Evolutionary conservation across 1,140 invertebrate genomes (phyloP).

Genomic region (Rhagoletis pomonella): DNA sequence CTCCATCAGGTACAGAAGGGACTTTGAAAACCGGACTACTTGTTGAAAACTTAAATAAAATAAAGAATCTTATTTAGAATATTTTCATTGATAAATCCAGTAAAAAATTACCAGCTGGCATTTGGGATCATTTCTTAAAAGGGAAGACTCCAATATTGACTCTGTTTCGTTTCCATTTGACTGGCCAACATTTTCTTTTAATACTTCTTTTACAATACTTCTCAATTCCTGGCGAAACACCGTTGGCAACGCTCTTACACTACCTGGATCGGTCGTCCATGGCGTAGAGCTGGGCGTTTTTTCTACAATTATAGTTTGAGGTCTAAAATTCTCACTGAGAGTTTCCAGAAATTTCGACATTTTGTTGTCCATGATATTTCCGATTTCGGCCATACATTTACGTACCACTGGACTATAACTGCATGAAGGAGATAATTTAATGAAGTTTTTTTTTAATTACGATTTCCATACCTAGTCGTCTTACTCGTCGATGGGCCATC

Average conservation of each 20-base stretch:
- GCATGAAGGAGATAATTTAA: slow-evolving; percentile 13
- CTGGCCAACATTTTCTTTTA: neutral
- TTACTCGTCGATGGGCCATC: slow-evolving; percentile 45
- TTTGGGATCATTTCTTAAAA: slow-evolving; percentile 35
- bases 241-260: neutral
- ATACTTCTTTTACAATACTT: slow-evolving; percentile 50
- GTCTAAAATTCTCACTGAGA: slow-evolving; percentile 19
- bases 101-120: slow-evolving; percentile 54
- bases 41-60: slow-evolving; percentile 51
- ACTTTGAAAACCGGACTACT: slow-evolving; percentile 56
- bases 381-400: slow-evolving; percentile 53
- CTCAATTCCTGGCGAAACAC: slow-evolving; percentile 50
- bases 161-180: neutral
- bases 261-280: neutral
- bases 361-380: slow-evolving; percentile 55
- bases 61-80: slow-evolving; percentile 22
- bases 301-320: neutral
- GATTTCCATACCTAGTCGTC: slow-evolving; percentile 39
- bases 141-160: slow-evolving; percentile 10
- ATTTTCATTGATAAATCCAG: neutral
- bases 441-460: neutral
- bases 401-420: slow-evolving; percentile 58
- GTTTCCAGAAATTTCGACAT: slow-evolving; percentile 48
- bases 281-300: slow-evolving; percentile 16
- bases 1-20: slow-evolving; percentile 14